Percentiles rank a stretch among this genome's conserved stretches.
phyloP scores from a whole-genome alignment of 2,797 vertebrate genomes.

The Sebastes taczanowskii region DNA sequence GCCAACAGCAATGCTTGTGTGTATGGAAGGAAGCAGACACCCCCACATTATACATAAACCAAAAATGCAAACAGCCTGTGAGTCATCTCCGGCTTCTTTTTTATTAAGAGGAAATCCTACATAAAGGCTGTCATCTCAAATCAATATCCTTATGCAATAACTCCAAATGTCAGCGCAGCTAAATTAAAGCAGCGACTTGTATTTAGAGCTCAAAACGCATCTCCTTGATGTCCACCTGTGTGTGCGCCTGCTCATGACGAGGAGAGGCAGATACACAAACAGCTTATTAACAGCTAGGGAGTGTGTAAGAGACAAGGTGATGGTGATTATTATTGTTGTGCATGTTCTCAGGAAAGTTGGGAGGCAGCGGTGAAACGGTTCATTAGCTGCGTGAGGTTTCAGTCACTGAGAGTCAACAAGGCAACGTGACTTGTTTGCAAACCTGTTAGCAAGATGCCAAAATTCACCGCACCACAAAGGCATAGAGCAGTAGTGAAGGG shows the following conservation, averaged over 20 bases:
- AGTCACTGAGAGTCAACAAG: conserved; percentile 36
- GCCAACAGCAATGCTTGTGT: conserved; percentile 1
- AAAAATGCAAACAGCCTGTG: conserved; percentile 35
- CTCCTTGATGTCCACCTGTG: neutral
- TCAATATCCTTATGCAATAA: conserved; percentile 55
- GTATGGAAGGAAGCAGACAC: conserved; percentile 21
- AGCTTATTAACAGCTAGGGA: neutral
- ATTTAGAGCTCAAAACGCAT: conserved; percentile 19
- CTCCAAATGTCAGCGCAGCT: conserved; percentile 47
- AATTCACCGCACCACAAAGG: neutral
- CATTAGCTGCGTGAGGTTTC: conserved; percentile 50
- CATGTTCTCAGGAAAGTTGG: conserved; percentile 36
- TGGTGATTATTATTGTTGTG: conserved; percentile 17
- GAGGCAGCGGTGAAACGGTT: conserved; percentile 27
- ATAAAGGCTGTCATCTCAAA: conserved; percentile 27
- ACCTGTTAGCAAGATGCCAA: neutral
- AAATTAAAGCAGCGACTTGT: conserved; percentile 36
- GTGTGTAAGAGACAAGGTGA: neutral
- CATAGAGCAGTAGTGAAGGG: neutral
- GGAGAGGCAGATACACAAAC: conserved; percentile 4
- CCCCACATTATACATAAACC: conserved; percentile 24
- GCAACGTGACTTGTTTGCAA: conserved; percentile 40
- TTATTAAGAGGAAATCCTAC: conserved; percentile 58
- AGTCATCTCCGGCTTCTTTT: conserved; percentile 37
- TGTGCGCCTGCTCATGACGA: neutral